Percentiles rank a stretch among this genome's conserved stretches.
phyloP scores from a whole-genome alignment of 1,140 invertebrate genomes.

The Neodiprion lecontei region DNA sequence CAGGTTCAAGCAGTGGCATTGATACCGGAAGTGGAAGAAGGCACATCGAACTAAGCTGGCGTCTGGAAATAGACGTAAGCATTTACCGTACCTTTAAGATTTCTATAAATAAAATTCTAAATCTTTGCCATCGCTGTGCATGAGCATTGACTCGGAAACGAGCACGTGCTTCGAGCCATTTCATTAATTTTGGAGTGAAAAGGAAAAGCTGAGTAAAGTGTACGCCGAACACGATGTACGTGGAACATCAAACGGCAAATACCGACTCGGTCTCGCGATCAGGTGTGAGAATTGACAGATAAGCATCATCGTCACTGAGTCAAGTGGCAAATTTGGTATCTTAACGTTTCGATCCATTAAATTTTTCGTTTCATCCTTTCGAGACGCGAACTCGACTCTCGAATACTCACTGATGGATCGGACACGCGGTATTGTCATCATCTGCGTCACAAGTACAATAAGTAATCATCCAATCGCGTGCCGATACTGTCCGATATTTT shows the following conservation, averaged over 20 bases:
- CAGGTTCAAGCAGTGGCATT: neutral
- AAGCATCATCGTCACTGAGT: neutral
- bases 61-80: neutral
- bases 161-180: neutral
- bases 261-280: neutral
- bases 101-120: neutral
- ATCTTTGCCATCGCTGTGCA: constrained; percentile 1
- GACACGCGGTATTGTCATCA: no score
- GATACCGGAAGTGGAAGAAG: constrained; percentile 6
- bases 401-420: no score
- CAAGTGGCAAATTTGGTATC: neutral
- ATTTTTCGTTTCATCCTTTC: no score
- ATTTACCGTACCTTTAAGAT: neutral
- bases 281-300: neutral
- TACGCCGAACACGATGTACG: neutral
- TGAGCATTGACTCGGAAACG: neutral
- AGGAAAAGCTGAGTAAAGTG: neutral
- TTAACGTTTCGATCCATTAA: no score
- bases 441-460: no score
- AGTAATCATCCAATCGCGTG: no score
- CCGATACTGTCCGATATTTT: no score
- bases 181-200: neutral
- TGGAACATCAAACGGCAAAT: neutral
- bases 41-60: neutral
- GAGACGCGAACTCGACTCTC: no score